These are phyloP conservation scores for Diachrysia chrysitis DNA, from an alignment of 2,888 invertebrate genomes.

Conservation along the genomic window DNA sequence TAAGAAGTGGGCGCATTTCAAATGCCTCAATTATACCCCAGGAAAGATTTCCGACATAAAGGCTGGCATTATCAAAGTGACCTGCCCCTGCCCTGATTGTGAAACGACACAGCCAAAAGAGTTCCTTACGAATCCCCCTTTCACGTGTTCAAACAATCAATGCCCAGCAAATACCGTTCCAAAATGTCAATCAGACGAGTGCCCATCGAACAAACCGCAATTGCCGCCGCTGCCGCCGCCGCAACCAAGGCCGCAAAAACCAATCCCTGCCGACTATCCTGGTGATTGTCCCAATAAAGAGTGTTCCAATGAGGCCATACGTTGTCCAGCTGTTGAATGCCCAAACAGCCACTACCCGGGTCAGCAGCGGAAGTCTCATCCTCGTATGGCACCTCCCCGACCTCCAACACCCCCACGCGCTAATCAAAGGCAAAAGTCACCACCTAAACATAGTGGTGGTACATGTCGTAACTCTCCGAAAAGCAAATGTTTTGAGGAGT, in stretches of 20 bases:
- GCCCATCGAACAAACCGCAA: slow-evolving; percentile 24
- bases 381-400: not conserved
- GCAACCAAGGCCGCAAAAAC: not conserved
- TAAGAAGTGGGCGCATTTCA: slow-evolving; percentile 74
- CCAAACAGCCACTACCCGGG: not conserved
- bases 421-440: not conserved
- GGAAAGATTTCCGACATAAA: slow-evolving; percentile 74
- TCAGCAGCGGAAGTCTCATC: not conserved
- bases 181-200: slow-evolving; percentile 25
- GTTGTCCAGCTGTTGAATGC: not conserved
- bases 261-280: not conserved
- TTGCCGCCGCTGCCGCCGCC: not conserved
- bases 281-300: not conserved
- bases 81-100: slow-evolving; percentile 76
- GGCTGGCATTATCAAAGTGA: slow-evolving; percentile 67
- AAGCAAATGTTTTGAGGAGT: not conserved
- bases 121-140: slow-evolving; percentile 51
- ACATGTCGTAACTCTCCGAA: not conserved
- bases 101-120: slow-evolving; percentile 50
- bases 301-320: slow-evolving; percentile 2
- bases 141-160: slow-evolving; percentile 52
- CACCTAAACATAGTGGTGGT: not conserved
- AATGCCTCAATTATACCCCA: slow-evolving; percentile 71
- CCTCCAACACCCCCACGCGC: slow-evolving; percentile 6
- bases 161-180: slow-evolving; percentile 60